Percentiles rank a stretch among this genome's conserved stretches.
These are phyloP conservation scores for Drosophila tsacasi DNA, from an alignment of 1,140 invertebrate species.

Conservation along the genomic window DNA sequence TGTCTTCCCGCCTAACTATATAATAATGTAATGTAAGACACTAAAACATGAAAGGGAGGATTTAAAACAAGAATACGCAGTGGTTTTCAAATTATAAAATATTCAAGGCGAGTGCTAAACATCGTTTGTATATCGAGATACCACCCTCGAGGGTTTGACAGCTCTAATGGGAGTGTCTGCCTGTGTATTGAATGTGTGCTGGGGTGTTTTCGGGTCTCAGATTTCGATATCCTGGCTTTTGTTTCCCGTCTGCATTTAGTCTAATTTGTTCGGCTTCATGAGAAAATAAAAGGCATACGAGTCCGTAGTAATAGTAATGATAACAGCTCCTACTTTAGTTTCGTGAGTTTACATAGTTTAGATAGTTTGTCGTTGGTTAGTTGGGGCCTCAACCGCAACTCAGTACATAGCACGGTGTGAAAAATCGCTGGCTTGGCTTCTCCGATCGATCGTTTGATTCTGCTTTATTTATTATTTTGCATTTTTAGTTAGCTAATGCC, in stretches of 20 bases:
- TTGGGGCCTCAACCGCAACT: slow-evolving; percentile 73
- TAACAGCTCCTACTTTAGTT: slow-evolving; percentile 78
- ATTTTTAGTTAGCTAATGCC: slow-evolving; percentile 37
- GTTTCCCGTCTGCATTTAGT: slow-evolving; percentile 63
- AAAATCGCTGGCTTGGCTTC: slow-evolving; percentile 58
- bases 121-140: too few species aligned
- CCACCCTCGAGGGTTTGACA: not conserved
- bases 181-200: slow-evolving; percentile 40
- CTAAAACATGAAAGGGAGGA: not conserved
- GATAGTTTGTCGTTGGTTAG: slow-evolving; percentile 69
- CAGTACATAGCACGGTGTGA: slow-evolving; percentile 73
- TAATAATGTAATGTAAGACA: not conserved
- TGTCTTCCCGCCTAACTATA: not conserved
- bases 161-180: slow-evolving; percentile 12
- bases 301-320: slow-evolving; percentile 62
- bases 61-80: not conserved
- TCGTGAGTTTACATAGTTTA: slow-evolving; percentile 67
- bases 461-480: slow-evolving; percentile 8
- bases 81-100: not conserved
- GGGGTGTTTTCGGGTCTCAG: slow-evolving; percentile 7
- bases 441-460: slow-evolving; percentile 21
- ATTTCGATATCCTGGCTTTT: slow-evolving; percentile 8
- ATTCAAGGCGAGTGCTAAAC: not conserved
- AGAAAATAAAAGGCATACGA: slow-evolving; percentile 70
- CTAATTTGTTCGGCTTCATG: slow-evolving; percentile 73